A percentile compares a stretch with the other conserved stretches of the same genome.
phyloP scores from a whole-genome alignment of 2,888 invertebrate genomes.

The Eilema depressum region DNA sequence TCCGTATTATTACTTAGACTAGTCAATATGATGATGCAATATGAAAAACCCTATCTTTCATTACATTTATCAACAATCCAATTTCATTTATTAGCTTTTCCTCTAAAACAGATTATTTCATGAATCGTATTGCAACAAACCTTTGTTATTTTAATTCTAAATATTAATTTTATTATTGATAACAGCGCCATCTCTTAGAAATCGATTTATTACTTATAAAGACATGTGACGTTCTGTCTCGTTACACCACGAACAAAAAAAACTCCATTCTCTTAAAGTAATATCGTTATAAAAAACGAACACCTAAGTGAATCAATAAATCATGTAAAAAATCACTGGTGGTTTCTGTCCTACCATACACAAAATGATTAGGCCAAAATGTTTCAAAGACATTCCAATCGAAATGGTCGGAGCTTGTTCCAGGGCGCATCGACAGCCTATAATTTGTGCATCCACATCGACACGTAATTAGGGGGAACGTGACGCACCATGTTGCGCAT shows the following conservation, averaged over 20 bases:
- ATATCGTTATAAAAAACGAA: conserved; percentile 41
- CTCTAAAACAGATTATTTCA: too few relatives aligned
- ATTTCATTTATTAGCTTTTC: too few relatives aligned
- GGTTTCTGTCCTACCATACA: conserved; percentile 46
- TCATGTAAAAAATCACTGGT: conserved; percentile 50
- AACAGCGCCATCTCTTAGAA: too few relatives aligned
- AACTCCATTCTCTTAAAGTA: conserved; percentile 40
- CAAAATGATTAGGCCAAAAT: conserved; percentile 63
- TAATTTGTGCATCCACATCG: conserved; percentile 83
- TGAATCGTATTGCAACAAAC: too few relatives aligned
- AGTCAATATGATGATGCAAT: too few relatives aligned
- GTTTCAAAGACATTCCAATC: conserved; percentile 65
- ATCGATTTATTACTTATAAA: too few relatives aligned
- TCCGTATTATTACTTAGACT: too few relatives aligned
- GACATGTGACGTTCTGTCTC: too few relatives aligned
- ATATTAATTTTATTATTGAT: too few relatives aligned
- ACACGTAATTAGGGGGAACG: conserved; percentile 79
- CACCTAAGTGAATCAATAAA: conserved; percentile 53
- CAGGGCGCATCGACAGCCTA: conserved; percentile 68
- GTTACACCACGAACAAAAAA: conserved; percentile 40
- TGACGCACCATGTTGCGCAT: conserved; percentile 80
- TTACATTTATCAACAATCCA: too few relatives aligned
- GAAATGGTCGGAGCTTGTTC: conserved; percentile 63
- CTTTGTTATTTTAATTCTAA: too few relatives aligned
- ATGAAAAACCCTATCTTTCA: too few relatives aligned